Percentiles rank a stretch among this genome's conserved stretches.
Conservation (phyloP, 2,113 vertebrate genomes). For the Mustela lutreola region DNA sequence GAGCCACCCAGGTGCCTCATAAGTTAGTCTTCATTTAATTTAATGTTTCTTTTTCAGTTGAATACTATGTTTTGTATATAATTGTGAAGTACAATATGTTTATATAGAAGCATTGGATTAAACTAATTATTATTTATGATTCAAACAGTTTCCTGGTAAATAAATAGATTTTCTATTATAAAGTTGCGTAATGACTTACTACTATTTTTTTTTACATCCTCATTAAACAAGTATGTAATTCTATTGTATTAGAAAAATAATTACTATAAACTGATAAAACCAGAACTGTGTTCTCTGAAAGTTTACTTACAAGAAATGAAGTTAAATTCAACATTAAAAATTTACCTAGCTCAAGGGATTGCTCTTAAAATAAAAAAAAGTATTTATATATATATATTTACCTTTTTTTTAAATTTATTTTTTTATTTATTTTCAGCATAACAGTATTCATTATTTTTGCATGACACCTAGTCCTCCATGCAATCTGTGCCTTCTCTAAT, state of each 20-base stretch:
- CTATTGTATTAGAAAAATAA: constrained; percentile 68
- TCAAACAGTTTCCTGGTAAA: constrained; percentile 79
- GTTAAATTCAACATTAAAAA: neutral
- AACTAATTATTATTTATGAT: constrained; percentile 75
- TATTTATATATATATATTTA: neutral
- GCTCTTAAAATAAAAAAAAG: neutral
- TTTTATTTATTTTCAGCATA: too few relatives aligned
- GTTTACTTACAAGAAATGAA: neutral
- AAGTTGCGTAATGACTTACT: constrained; percentile 67
- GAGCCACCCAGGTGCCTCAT: neutral
- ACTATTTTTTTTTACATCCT: constrained; percentile 66
- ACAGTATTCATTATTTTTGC: too few relatives aligned
- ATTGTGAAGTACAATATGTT: constrained; percentile 76
- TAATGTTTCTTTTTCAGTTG: constrained; percentile 82
- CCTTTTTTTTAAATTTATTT: too few relatives aligned
- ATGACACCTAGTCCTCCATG: too few relatives aligned
- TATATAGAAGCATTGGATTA: constrained; percentile 69
- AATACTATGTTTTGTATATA: constrained; percentile 79
- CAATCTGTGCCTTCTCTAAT: too few relatives aligned
- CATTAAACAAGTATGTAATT: constrained; percentile 68
- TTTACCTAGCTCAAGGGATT: neutral
- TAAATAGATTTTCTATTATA: constrained; percentile 77
- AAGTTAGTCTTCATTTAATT: constrained; percentile 78
- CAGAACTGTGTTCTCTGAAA: neutral
- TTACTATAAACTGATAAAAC: constrained; percentile 55